Base-by-base conservation (phyloP, 2,888 invertebrate species). In the Noctua fimbriata region DNA sequence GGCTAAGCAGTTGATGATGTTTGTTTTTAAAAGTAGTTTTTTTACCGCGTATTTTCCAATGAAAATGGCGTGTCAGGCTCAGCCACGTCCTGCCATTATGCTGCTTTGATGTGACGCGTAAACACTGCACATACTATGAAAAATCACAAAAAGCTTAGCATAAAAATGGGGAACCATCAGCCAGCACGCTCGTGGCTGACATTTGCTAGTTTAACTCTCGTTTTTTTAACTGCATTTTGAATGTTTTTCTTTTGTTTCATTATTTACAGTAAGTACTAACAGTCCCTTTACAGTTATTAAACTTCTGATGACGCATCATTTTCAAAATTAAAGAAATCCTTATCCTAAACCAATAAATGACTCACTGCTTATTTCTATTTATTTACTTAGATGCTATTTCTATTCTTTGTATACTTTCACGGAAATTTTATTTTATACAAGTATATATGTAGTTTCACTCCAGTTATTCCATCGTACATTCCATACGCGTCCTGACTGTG, bases 401-500 rank as follows among this genome's bases (percentile, higher is more conserved):
- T 41, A 41, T 41, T 41, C 41, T 7, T 7, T 41, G 7, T 41
- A 7, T 41, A 16, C 44, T 58, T 32, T 70, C 58, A 52, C 55
- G 76, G 47, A 76, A 76, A 82, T 69, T 18, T 58, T 47, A 47
- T 72, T 32, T 69, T 58, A 44, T 24, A 18, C 16, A 65, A 2
- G 1, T n/a, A 63, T 28, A 41, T 66, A n/a, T 58, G n/a, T n/a
- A 49, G 41, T 83, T 83, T 58, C 73, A 49, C 5, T 71, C 41
- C 18, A 36, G 36, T 44, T 60, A 74, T 71, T 73, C 32, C 18
- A 36, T 63, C 60, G n/a, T 67, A 55, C 28, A 78, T 78, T 55
- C 47, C 24, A 55, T 44, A 83, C 73, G 55, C 55, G 60, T 55
- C 2, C 60, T 32, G 73, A 55, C 60, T 78, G 21, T 7, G 41